A percentile compares a stretch with the other conserved stretches of the same genome.
phyloP scores from a whole-genome alignment of 2,888 invertebrate genomes.

The Dinocampus coccinellae region DNA sequence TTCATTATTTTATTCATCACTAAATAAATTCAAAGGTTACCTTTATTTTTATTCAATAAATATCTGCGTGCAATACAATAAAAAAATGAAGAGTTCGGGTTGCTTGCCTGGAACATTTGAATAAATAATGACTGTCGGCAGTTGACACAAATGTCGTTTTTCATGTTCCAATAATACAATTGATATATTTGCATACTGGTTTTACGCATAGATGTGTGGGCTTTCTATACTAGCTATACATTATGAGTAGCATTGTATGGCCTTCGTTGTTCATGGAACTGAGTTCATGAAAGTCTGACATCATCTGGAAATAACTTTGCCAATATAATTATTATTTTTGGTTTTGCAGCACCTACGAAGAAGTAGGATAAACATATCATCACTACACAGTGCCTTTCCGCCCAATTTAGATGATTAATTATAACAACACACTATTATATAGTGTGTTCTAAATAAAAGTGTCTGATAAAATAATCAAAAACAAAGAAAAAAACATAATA shows the following conservation, averaged over 20 bases:
- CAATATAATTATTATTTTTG: neutral
- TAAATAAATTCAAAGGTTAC: neutral
- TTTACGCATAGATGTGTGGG: neutral
- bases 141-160: neutral
- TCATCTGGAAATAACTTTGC: conserved; percentile 11
- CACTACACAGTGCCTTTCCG: neutral
- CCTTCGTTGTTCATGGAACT: conserved; percentile 21
- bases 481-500: too few species aligned
- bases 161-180: conserved; percentile 7
- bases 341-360: conserved; percentile 18
- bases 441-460: neutral
- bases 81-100: neutral
- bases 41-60: neutral
- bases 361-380: conserved; percentile 14
- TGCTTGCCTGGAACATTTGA: neutral
- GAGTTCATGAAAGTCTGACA: conserved; percentile 15
- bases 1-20: neutral
- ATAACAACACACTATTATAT: neutral
- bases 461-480: neutral
- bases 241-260: neutral
- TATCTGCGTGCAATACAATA: neutral
- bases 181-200: conserved; percentile 27
- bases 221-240: neutral
- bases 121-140: conserved; percentile 4
- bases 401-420: conserved; percentile 2